A percentile compares a stretch with the other conserved stretches of the same genome.
Evolutionary conservation across 2,888 invertebrate species (phyloP).

Genomic region (Laspeyria flexula): DNA sequence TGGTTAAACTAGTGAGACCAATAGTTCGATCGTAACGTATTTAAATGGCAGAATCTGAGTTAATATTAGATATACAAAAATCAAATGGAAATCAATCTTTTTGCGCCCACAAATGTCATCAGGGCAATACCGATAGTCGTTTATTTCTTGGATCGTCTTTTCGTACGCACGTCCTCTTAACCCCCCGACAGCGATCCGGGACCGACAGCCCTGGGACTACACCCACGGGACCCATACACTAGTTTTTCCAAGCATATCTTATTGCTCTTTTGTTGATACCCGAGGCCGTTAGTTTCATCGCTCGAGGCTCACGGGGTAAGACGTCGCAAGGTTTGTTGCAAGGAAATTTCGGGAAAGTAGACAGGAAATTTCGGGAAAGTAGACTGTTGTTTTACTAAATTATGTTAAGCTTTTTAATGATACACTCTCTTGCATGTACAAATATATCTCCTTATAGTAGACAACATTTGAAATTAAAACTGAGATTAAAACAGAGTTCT

Average conservation of each 20-base stretch:
- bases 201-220: conserved; percentile 53
- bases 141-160: conserved; percentile 50
- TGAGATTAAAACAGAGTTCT: neutral
- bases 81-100: conserved; percentile 59
- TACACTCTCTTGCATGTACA: neutral
- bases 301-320: conserved; percentile 65
- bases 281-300: conserved; percentile 85
- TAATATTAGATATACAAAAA: conserved; percentile 37
- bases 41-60: too few species aligned
- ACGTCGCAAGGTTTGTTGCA: conserved; percentile 45
- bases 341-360: conserved; percentile 7
- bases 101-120: conserved; percentile 53
- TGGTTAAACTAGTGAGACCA: too few species aligned
- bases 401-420: neutral
- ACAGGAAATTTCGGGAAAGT: too few species aligned
- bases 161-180: conserved; percentile 56
- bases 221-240: conserved; percentile 78
- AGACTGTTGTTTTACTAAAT: conserved; percentile 6
- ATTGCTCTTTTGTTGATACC: conserved; percentile 86
- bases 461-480: neutral
- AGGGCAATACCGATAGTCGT: conserved; percentile 61
- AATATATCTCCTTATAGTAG: neutral
- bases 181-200: conserved; percentile 59
- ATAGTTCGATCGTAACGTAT: too few species aligned
- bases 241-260: conserved; percentile 87